These are phyloP conservation scores for Melanerpes formicivorus DNA, from an alignment of 2,113 vertebrate genomes.

Conservation along the genomic window DNA sequence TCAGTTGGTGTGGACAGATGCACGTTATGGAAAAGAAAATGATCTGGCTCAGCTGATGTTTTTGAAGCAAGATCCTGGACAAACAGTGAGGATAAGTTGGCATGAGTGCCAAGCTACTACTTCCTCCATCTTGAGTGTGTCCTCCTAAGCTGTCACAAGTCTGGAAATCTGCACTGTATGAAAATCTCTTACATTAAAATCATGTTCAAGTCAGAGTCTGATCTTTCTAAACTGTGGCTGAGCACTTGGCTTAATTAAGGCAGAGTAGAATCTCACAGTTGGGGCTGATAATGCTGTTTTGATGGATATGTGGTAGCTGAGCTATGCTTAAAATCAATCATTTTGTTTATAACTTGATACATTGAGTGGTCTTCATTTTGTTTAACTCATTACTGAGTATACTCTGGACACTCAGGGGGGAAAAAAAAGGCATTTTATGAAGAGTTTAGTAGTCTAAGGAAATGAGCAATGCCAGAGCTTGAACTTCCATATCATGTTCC, in stretches of 20 bases:
- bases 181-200: not conserved
- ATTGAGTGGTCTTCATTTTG: not conserved
- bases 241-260: not conserved
- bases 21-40: not conserved
- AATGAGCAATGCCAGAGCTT: not conserved
- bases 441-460: not conserved
- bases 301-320: not conserved
- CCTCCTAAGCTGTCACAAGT: not conserved
- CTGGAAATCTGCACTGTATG: not conserved
- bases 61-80: not conserved
- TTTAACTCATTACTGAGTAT: not conserved
- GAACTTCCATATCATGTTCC: not conserved
- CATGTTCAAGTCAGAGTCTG: not conserved
- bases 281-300: not conserved
- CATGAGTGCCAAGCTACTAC: not conserved
- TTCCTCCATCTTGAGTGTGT: not conserved
- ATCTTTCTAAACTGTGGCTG: not conserved
- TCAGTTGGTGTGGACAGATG: not conserved
- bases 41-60: not conserved
- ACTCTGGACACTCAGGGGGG: not conserved
- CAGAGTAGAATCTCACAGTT: not conserved
- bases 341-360: not conserved
- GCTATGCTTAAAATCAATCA: not conserved
- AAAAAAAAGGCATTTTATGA: not conserved
- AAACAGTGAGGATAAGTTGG: not conserved